phyloP scores from a whole-genome alignment of 1,140 invertebrate genomes.

The Leptinotarsa defecta region DNA sequence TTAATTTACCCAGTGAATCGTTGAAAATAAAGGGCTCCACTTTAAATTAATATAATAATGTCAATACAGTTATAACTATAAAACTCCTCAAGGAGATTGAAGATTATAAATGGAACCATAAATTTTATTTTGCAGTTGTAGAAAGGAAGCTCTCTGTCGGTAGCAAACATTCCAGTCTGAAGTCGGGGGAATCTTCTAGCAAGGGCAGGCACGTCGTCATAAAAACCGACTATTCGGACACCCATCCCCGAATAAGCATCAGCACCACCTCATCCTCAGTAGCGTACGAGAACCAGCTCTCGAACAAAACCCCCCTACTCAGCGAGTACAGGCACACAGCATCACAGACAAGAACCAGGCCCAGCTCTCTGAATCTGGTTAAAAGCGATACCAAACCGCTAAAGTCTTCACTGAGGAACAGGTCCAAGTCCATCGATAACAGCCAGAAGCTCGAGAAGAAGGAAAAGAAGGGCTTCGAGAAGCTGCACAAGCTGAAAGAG shows the following conservation, averaged over 20 bases:
- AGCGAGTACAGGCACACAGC: slow-evolving; percentile 32
- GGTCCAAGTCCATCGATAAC: slow-evolving; percentile 54
- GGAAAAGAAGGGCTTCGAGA: slow-evolving; percentile 50
- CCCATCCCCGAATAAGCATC: slow-evolving; percentile 37
- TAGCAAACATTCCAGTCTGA: slow-evolving; percentile 45
- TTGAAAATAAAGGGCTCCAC: too few species aligned
- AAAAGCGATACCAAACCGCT: slow-evolving; percentile 35
- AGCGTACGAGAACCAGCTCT: slow-evolving; percentile 37
- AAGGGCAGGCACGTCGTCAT: slow-evolving; percentile 50
- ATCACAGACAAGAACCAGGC: slow-evolving; percentile 37
- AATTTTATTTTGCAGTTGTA: slow-evolving; percentile 35
- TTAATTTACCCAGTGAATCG: too few species aligned
- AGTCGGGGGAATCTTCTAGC: slow-evolving; percentile 32
- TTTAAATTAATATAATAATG: too few species aligned
- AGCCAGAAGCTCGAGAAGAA: slow-evolving; percentile 34
- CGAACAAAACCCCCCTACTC: slow-evolving; percentile 31
- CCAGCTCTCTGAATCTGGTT: slow-evolving; percentile 41
- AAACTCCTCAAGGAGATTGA: too few species aligned
- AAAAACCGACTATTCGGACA: slow-evolving; percentile 41
- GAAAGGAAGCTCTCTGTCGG: slow-evolving; percentile 40
- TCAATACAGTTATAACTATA: too few species aligned
- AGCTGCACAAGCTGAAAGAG: slow-evolving; percentile 56
- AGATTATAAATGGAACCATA: too few species aligned
- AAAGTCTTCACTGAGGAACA: slow-evolving; percentile 35
- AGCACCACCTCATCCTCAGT: slow-evolving; percentile 41